These are phyloP conservation scores for Macroramphosus scolopax DNA, from an alignment of 2,797 vertebrate genomes.

Conservation along the genomic window DNA sequence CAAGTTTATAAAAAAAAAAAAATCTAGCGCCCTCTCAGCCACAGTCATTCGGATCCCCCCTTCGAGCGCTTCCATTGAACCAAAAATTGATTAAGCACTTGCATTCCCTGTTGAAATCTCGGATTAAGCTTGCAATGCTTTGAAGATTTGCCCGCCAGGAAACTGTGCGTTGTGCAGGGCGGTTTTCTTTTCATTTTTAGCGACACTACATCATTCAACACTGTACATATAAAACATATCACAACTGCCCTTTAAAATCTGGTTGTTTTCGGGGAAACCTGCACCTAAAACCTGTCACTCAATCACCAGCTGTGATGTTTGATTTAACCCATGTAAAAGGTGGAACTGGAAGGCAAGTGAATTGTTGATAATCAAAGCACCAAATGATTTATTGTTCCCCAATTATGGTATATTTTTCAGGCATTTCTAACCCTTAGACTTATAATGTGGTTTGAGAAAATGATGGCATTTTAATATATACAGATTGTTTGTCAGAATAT, in stretches of 20 bases:
- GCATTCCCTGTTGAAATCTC: constrained; percentile 21
- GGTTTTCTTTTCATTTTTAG: constrained; percentile 14
- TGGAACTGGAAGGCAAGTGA: constrained; percentile 62
- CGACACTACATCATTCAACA: constrained; percentile 74
- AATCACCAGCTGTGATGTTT: constrained; percentile 28
- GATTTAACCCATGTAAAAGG: constrained; percentile 18
- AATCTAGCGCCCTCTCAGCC: background rate
- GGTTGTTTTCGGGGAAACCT: constrained; percentile 9
- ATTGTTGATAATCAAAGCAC: constrained; percentile 57
- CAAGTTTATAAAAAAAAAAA: background rate
- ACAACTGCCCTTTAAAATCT: constrained; percentile 28
- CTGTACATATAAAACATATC: constrained; percentile 56
- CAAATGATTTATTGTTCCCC: constrained; percentile 65
- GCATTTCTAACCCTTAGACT: constrained; percentile 57
- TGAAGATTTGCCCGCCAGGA: constrained; percentile 46
- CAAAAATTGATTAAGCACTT: constrained; percentile 57
- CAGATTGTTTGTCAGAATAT: constrained; percentile 59
- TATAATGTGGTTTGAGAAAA: constrained; percentile 53
- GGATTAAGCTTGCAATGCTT: constrained; percentile 87
- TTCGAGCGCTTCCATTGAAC: too few species aligned
- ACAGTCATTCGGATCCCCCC: too few species aligned
- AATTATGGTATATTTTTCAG: constrained; percentile 53
- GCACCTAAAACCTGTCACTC: constrained; percentile 14
- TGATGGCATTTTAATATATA: constrained; percentile 75
- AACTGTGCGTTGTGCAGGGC: constrained; percentile 51